Base-by-base conservation (phyloP, 2,888 invertebrate species). In the Encarsia formosa region DNA sequence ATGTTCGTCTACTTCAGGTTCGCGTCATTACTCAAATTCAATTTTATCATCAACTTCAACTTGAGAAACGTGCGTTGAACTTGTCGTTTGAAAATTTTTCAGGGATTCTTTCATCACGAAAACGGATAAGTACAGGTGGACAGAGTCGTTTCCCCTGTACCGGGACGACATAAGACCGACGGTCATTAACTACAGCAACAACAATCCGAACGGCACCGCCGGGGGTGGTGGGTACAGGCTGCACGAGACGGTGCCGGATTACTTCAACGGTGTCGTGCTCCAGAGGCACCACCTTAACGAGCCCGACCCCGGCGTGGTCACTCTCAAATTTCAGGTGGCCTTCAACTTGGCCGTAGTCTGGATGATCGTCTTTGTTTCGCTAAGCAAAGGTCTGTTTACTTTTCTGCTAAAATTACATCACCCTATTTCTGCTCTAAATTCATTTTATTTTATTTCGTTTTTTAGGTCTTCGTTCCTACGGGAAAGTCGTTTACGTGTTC, bases 271-370 rank as follows among this genome's bases (percentile, higher is more conserved):
- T 8, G 84, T 88, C 42, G 91, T 92, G n/a, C 75, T 92, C 46
- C 88, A 89, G 66, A 77, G 87, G 44, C 73, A 75, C 58, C 76
- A 75, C 50, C 67, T 76, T 31, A 72, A 69, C 46, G 72, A 74
- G 15, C 61, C 76, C 64, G 77, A 70, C 61, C 69, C 62, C 49
- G 85, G 86, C 22, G 81, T 79, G 43, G 67, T 73, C 6, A 71
- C 80, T 6, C 81, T 89, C 52, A 88, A 88, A 73, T 91, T 92
- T 75, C 90, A 93, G 79, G 83, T 91, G 58, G 90, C 91, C 3
- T 91, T 93, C 75, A 91, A 92, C 73, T 77, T 93, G 70, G 90
- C 90, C 1, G 87, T 93, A 4, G 86, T 92, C 19, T 94, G 93
- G 93, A 86, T 90, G 81, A 85, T 90, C 42, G 86, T 92, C 5